phyloP scores from a whole-genome alignment of 92 coral and sea anemone genomes.

The Blastomussa wellsi region DNA sequence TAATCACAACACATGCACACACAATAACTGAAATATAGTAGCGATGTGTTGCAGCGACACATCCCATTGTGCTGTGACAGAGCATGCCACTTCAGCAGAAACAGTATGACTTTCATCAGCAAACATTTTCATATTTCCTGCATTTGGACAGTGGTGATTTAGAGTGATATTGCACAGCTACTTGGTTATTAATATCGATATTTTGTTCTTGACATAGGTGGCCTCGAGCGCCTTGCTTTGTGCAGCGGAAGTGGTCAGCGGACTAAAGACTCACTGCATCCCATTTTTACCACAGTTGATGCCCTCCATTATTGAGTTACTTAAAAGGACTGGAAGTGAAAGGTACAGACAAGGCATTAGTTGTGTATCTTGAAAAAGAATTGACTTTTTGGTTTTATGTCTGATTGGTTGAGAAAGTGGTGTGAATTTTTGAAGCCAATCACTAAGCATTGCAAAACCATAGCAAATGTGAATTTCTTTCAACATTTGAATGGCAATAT shows the following conservation, averaged over 20 bases:
- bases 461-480: too few species aligned
- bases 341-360: conserved; percentile 43
- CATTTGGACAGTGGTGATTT: not conserved
- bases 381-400: too few species aligned
- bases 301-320: conserved; percentile 73
- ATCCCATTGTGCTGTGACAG: too few species aligned
- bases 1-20: too few species aligned
- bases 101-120: not conserved
- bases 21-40: too few species aligned
- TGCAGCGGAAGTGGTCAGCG: conserved; percentile 80
- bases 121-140: not conserved
- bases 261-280: conserved; percentile 81
- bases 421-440: too few species aligned
- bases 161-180: not conserved
- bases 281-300: conserved; percentile 81
- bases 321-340: conserved; percentile 59
- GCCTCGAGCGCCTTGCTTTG: conserved; percentile 94
- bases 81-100: too few species aligned
- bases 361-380: too few species aligned
- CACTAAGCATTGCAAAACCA: too few species aligned
- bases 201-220: conserved; percentile 47
- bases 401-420: too few species aligned
- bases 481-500: too few species aligned
- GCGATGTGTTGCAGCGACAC: too few species aligned
- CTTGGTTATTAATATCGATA: not conserved